phyloP scores from a whole-genome alignment of 2,888 invertebrate genomes.

The Callimorpha dominula region DNA sequence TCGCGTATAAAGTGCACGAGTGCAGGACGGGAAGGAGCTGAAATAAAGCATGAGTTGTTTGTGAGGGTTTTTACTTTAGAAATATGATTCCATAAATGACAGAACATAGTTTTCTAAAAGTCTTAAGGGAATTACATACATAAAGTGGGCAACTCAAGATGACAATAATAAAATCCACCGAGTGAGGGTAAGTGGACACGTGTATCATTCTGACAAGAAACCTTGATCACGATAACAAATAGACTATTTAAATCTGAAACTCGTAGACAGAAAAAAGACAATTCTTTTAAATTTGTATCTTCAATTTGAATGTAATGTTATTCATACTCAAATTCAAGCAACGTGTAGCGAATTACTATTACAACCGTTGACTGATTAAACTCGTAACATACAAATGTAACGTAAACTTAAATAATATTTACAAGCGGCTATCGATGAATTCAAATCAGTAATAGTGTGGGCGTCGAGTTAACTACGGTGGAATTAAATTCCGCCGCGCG shows the following conservation, averaged over 20 bases:
- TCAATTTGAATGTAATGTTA: not conserved
- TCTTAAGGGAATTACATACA: not conserved
- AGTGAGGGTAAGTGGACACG: not conserved
- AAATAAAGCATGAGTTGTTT: too few relatives aligned
- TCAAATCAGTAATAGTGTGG: slow-evolving; percentile 52
- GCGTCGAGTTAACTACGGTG: slow-evolving; percentile 39
- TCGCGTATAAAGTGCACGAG: not conserved
- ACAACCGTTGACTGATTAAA: not conserved
- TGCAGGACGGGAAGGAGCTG: not conserved
- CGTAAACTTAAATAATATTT: slow-evolving; percentile 27
- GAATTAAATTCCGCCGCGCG: slow-evolving; percentile 49
- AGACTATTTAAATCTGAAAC: not conserved
- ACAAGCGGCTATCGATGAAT: slow-evolving; percentile 49
- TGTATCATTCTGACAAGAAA: not conserved
- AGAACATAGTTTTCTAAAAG: not conserved
- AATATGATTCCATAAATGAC: not conserved
- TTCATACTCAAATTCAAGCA: not conserved
- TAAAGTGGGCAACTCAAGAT: not conserved
- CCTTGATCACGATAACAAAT: not conserved
- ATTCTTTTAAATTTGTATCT: not conserved
- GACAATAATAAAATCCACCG: too few relatives aligned
- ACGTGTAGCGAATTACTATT: slow-evolving; percentile 2
- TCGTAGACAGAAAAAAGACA: not conserved
- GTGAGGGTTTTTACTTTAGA: not conserved
- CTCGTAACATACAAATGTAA: slow-evolving; percentile 5